These are phyloP conservation scores for Sinocyclocheilus maitianheensis DNA, from an alignment of 2,113 vertebrate genomes.

Conservation along the genomic window DNA sequence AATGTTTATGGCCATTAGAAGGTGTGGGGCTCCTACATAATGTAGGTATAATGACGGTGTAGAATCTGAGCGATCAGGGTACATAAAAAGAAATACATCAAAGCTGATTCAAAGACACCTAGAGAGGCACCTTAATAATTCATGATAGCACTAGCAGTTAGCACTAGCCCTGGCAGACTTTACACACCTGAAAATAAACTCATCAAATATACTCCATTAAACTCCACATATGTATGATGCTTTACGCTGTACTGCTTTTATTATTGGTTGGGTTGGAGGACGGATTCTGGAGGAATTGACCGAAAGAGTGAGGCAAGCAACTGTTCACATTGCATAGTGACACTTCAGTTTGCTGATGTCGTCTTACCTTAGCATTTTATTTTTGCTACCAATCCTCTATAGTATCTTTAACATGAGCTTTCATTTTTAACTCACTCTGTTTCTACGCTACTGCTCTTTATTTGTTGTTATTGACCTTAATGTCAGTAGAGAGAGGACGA, in stretches of 20 bases:
- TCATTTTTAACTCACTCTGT: constrained; percentile 6
- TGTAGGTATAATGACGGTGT: not conserved
- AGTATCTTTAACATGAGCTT: not conserved
- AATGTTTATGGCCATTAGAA: not conserved
- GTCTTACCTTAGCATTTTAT: not conserved
- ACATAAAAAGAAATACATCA: constrained; percentile 19
- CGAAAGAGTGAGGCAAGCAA: not conserved
- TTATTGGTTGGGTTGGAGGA: no score
- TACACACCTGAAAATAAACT: not conserved
- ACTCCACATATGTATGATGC: not conserved
- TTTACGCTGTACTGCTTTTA: not conserved
- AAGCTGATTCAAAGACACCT: constrained; percentile 2
- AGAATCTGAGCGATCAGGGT: not conserved
- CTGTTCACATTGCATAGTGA: not conserved
- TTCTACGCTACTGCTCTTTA: constrained; percentile 3
- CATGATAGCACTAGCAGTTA: constrained; percentile 4
- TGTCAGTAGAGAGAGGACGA: constrained; percentile 6
- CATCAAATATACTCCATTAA: not conserved
- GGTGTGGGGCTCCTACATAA: not conserved
- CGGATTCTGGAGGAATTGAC: not conserved
- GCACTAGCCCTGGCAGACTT: not conserved
- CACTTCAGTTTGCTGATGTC: not conserved
- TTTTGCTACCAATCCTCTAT: not conserved
- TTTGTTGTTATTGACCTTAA: constrained; percentile 15
- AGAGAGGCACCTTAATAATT: not conserved